Percentiles rank a stretch among this genome's conserved stretches.
These are phyloP conservation scores for Lindbergichthys nudifrons DNA, from an alignment of 2,797 vertebrate species.

Conservation along the genomic window DNA sequence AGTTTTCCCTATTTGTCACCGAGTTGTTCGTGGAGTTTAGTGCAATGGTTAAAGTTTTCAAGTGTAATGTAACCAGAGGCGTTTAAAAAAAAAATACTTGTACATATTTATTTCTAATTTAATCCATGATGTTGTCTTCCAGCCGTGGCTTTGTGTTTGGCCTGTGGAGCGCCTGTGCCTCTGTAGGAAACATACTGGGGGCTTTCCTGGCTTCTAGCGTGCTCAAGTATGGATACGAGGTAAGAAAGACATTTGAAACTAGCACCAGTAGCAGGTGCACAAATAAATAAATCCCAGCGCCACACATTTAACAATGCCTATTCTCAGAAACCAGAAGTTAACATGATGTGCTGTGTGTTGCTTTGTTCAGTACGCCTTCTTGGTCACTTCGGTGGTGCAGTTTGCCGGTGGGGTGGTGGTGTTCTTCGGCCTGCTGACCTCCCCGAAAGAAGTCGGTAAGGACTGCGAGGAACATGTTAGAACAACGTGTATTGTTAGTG, in stretches of 20 bases:
- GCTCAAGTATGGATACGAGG: constrained; percentile 96
- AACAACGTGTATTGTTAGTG: background rate
- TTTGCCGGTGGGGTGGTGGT: constrained; percentile 94
- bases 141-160: constrained; percentile 95
- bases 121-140: constrained; percentile 3
- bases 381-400: constrained; percentile 96
- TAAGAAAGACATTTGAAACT: constrained; percentile 45
- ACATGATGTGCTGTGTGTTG: constrained; percentile 7
- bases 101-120: background rate
- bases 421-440: constrained; percentile 94
- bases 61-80: background rate
- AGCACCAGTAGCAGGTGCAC: too few species aligned
- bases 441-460: constrained; percentile 97
- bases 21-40: background rate
- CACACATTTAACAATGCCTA: too few species aligned
- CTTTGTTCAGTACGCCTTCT: constrained; percentile 91
- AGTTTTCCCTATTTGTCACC: constrained; percentile 29
- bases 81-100: background rate
- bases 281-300: too few species aligned
- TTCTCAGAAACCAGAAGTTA: background rate
- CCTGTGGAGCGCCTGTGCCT: constrained; percentile 97
- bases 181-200: constrained; percentile 97
- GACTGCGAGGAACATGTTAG: constrained; percentile 17
- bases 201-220: constrained; percentile 95
- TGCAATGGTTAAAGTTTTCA: background rate